Evolutionary conservation across 2,888 invertebrate genomes (phyloP), one percentile per base, ranked within the genome.

Genomic region (Reticulitermes lucifugus): DNA sequence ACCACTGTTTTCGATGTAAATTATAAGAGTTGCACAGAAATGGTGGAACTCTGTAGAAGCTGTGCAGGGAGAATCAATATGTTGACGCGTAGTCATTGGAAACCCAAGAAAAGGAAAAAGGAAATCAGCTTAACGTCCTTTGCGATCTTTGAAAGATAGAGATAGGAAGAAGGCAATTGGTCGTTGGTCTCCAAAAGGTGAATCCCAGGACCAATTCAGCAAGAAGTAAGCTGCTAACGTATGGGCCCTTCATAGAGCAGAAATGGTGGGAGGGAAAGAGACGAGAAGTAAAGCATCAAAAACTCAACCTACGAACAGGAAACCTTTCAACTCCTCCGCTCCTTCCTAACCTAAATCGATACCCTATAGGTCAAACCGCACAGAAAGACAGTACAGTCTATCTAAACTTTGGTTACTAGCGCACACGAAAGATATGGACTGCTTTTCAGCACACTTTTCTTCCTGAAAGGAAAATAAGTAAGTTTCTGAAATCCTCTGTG

Each of bases 101-200:
- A 73, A 41, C 35, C 25, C 18, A 41, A 29, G 25, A 12, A 18
- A 10, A 18, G 7, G n/a, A 25, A 25, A 70, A 70, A 73, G 21
- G 12, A 73, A 73, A 73, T 41, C 41, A 41, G 73, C 73, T 73
- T 73, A 73, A 29, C 18, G 18, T 41, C 35, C 73, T 73, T 41
- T 73, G 73, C 35, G 73, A 41, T 35, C 73, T 10, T 25, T 70
- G 70, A 29, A 70, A 70, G 55, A 55, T 55, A 18, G 55, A 70
- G 55, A 55, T 55, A 18, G 55, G 79, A 14, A 79, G 55, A 79
- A 79, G 79, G 79, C 79, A 79, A 79, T 79, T 79, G 79, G 79
- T 79, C 79, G 79, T 9, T 51, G 46, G n/a, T 55, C 25, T 46
- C 75, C n/a, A 79, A 79, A 79, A 79, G 79, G 43, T 79, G 79